These are phyloP conservation scores for Embidobia sp. DNA, from an alignment of 2,888 invertebrate species.

Conservation along the genomic window DNA sequence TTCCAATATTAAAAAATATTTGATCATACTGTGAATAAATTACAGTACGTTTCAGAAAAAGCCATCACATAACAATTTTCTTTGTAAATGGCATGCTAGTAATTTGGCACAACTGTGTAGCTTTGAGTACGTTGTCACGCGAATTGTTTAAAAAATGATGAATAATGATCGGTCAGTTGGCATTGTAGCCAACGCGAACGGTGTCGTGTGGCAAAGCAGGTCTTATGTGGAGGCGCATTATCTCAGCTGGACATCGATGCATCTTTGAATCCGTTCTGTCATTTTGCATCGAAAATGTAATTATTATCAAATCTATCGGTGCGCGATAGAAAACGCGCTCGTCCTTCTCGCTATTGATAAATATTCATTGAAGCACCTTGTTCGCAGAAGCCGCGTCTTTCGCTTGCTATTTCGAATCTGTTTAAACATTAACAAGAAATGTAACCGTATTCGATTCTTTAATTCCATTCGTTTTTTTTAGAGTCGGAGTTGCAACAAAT, in stretches of 20 bases:
- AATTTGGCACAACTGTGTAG: conserved; percentile 1
- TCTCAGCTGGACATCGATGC: conserved; percentile 75
- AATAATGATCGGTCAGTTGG: conserved; percentile 51
- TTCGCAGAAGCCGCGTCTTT: conserved; percentile 17
- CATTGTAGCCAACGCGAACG: conserved; percentile 26
- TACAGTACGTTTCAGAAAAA: no score
- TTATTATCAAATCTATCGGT: conserved; percentile 64
- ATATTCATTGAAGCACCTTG: conserved; percentile 37
- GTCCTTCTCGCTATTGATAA: conserved; percentile 21
- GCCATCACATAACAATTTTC: no score
- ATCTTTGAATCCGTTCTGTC: conserved; percentile 71
- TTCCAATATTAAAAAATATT: no score
- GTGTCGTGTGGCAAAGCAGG: conserved; percentile 68
- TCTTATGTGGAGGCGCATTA: conserved; percentile 69
- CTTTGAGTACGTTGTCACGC: no score
- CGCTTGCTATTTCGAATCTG: conserved; percentile 23
- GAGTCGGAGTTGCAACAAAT: background rate
- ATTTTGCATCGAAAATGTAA: conserved; percentile 71
- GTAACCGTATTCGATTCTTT: conserved; percentile 11
- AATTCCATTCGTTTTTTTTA: background rate
- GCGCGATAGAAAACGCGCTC: conserved; percentile 8
- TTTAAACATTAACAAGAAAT: conserved; percentile 1
- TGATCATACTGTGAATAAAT: no score
- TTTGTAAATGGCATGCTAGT: no score
- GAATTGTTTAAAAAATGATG: conserved; percentile 17